Percentiles rank a stretch among this genome's conserved stretches.
Conservation (phyloP, 2,888 invertebrate species). For the Nebria brevicollis region DNA sequence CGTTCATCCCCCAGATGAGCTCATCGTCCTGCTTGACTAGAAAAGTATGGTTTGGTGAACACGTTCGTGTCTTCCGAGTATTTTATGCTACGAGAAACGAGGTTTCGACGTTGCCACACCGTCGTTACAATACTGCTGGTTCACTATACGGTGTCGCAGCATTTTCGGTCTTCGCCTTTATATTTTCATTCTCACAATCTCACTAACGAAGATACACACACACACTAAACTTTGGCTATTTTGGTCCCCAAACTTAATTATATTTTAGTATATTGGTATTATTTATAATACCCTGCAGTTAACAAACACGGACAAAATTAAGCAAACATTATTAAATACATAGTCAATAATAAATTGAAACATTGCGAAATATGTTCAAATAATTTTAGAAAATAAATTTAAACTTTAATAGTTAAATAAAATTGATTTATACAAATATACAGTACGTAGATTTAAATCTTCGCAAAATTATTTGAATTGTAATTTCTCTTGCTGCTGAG, state of each 20-base stretch:
- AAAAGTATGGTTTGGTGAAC: not conserved
- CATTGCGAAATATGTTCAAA: no score
- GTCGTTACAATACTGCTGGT: not conserved
- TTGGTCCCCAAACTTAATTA: not conserved
- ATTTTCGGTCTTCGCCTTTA: not conserved
- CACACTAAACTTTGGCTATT: not conserved
- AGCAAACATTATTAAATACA: no score
- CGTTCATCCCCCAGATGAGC: constrained; percentile 2
- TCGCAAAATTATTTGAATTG: not conserved
- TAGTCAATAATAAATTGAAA: no score
- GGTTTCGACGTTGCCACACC: not conserved
- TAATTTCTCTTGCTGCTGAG: not conserved
- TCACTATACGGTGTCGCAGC: not conserved
- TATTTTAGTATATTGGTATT: not conserved
- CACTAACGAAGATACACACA: not conserved
- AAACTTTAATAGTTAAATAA: no score
- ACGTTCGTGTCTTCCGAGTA: constrained; percentile 20
- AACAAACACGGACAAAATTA: not conserved
- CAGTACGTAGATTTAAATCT: not conserved
- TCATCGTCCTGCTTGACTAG: not conserved
- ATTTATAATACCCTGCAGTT: not conserved
- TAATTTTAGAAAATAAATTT: no score
- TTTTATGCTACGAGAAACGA: not conserved
- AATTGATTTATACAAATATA: not conserved
- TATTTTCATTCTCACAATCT: not conserved